A percentile compares a stretch with the other conserved stretches of the same genome.
These are phyloP conservation scores for Catocala nupta DNA, from an alignment of 2,888 invertebrate species.

Conservation along the genomic window DNA sequence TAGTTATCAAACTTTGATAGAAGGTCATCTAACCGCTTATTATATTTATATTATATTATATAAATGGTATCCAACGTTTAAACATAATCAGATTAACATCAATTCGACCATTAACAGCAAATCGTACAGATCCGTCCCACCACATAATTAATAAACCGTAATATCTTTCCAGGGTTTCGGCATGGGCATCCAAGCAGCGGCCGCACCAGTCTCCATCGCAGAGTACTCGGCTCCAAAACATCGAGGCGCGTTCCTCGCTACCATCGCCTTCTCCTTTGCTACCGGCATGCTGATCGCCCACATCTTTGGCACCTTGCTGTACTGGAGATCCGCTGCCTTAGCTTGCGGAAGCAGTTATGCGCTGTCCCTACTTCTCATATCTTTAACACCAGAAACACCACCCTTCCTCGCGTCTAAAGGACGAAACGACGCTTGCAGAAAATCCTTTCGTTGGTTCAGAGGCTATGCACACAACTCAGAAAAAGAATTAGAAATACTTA, in stretches of 20 bases:
- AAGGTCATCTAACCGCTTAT: too few species aligned
- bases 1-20: too few species aligned
- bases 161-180: constrained; percentile 77
- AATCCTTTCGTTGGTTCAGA: constrained; percentile 87
- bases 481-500: constrained; percentile 80
- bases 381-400: constrained; percentile 89
- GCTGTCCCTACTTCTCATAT: constrained; percentile 82
- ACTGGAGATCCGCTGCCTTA: constrained; percentile 87
- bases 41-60: too few species aligned
- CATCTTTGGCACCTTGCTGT: constrained; percentile 87
- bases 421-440: constrained; percentile 83
- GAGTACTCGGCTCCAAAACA: constrained; percentile 86
- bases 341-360: constrained; percentile 83
- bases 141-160: too few species aligned
- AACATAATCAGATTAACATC: too few species aligned
- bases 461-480: constrained; percentile 79
- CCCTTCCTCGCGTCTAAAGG: constrained; percentile 88
- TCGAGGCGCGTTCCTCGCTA: constrained; percentile 89
- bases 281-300: constrained; percentile 89
- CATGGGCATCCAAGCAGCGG: constrained; percentile 85
- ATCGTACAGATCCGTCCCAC: too few species aligned
- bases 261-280: constrained; percentile 89
- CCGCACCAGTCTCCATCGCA: constrained; percentile 80
- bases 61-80: too few species aligned
- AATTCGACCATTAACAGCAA: not conserved